A percentile compares a stretch with the other conserved stretches of the same genome.
These are phyloP conservation scores for Abscondita cerata DNA, from an alignment of 2,888 invertebrate genomes.

Conservation along the genomic window DNA sequence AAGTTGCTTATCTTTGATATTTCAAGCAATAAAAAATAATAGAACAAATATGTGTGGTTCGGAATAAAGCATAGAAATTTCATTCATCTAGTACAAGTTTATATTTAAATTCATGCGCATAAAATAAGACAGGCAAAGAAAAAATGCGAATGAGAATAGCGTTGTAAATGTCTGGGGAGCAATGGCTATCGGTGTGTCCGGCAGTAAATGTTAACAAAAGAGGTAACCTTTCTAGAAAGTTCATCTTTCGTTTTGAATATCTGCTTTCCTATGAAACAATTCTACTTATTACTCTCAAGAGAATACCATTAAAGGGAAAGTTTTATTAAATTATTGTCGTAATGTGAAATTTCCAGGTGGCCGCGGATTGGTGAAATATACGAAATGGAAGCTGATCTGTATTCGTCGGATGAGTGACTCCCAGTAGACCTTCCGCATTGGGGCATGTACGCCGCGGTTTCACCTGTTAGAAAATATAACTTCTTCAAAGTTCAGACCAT, in stretches of 20 bases:
- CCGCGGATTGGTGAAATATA: constrained; percentile 33
- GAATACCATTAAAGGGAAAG: constrained; percentile 36
- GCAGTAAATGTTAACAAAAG: constrained; percentile 40
- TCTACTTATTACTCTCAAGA: constrained; percentile 37
- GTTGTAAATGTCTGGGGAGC: constrained; percentile 38
- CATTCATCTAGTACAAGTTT: constrained; percentile 8
- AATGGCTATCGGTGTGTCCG: constrained; percentile 39
- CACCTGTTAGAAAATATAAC: constrained; percentile 35
- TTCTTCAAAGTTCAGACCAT: constrained; percentile 27
- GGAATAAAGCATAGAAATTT: too few species aligned
- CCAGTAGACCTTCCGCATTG: constrained; percentile 30
- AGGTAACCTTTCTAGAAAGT: constrained; percentile 41
- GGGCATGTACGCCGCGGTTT: constrained; percentile 34
- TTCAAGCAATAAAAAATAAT: too few species aligned
- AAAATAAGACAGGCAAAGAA: constrained; percentile 31
- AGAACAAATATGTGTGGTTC: too few species aligned
- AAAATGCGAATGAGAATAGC: constrained; percentile 24
- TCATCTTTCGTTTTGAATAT: constrained; percentile 38
- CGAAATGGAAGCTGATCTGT: constrained; percentile 34
- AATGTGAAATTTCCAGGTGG: constrained; percentile 34
- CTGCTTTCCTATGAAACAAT: constrained; percentile 36
- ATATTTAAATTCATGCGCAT: constrained; percentile 36
- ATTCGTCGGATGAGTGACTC: constrained; percentile 34
- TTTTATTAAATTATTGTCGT: constrained; percentile 42
- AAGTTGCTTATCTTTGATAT: too few species aligned